Base-by-base conservation (phyloP, 2,113 vertebrate species). In the Nestor notabilis region DNA sequence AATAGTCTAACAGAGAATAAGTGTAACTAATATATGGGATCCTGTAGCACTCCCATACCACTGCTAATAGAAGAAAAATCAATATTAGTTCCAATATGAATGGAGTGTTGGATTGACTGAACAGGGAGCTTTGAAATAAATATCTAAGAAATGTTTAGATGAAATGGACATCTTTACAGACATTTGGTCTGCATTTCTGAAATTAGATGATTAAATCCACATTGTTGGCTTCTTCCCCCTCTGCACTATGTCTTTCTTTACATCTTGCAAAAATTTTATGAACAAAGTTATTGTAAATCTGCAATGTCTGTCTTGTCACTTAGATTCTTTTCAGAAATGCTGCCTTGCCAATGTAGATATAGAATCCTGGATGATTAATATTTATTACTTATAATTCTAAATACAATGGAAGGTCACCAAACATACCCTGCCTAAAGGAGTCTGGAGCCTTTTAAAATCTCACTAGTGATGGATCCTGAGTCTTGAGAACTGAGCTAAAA, bases 161-260 rank as follows among this genome's bases (percentile, higher is more conserved):
- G 92, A 94, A 97, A 94, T 93, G 95, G 96, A 96, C 96, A 97
- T 97, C 96, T 97, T 97, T 95, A 97, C 94, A 97, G 96, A 98
- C 97, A 98, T 98, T 98, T 98, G 97, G 97, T 98, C 97, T 98
- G 94, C 97, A 97, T 98, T 98, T 97, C 95, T 96, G 94, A 95
- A 96, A 97, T 94, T 33, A 91, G 85, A 90, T 98, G 44, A 98
- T 98, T 98, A 96, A 97, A 98, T 92, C 97, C 97, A 98, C 58
- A 98, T 98, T 97, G 96, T 93, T 96, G 97, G 97, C 97, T 96
- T 96, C 96, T 96, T 96, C 93, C 79, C 91, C 83, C 86, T 91
- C 96, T 93, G 96, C 90, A 93, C 94, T 95, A 82, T 71, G 95
- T 97, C 97, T 96, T 95, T 97, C 97, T 97, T 98, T 97, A 98